phyloP scores from a whole-genome alignment of 2,797 vertebrate species.

The Serranus cabrilla region DNA sequence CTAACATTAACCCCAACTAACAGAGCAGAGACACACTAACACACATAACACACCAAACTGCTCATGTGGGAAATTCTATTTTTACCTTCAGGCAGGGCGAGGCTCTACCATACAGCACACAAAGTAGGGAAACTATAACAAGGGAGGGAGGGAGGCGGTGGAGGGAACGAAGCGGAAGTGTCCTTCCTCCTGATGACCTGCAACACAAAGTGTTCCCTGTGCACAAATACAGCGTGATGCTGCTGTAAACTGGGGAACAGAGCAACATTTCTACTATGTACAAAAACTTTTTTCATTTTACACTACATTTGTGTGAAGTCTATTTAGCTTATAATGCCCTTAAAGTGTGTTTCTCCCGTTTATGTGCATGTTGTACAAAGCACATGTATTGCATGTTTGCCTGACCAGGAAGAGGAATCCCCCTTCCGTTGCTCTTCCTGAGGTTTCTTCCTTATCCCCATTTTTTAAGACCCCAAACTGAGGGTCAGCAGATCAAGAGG shows the following conservation, averaged over 20 bases:
- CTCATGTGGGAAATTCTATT: conserved; percentile 84
- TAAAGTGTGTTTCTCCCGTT: neutral
- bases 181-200: conserved; percentile 80
- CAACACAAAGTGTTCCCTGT: conserved; percentile 62
- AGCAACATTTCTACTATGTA: neutral
- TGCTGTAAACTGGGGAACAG: conserved; percentile 20
- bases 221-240: conserved; percentile 18
- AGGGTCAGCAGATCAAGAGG: neutral
- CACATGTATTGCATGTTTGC: neutral
- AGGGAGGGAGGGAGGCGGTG: conserved; percentile 60
- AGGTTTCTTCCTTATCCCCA: neutral
- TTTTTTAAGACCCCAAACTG: neutral
- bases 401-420: neutral
- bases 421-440: neutral
- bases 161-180: conserved; percentile 78
- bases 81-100: conserved; percentile 81
- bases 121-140: conserved; percentile 81
- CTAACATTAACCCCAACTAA: conserved; percentile 14
- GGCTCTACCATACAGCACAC: conserved; percentile 76
- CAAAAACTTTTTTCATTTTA: neutral
- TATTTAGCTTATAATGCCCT: neutral
- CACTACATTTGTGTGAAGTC: neutral
- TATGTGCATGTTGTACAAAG: neutral
- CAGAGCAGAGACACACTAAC: conserved; percentile 63
- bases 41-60: conserved; percentile 56